phyloP scores from a whole-genome alignment of 2,888 invertebrate species.

The Eupithecia dodoneata region DNA sequence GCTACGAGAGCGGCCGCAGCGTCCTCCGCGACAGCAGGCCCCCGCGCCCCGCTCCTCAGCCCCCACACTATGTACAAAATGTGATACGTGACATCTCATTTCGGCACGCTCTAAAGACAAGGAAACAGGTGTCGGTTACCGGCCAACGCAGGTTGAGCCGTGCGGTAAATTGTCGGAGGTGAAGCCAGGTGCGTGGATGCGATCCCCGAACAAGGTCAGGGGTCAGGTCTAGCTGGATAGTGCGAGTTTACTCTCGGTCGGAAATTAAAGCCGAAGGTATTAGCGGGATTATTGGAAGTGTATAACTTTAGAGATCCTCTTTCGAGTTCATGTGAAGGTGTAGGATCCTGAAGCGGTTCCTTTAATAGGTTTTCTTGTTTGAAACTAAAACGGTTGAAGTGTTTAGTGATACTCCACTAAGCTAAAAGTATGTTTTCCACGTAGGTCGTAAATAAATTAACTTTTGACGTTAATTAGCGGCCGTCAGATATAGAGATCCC shows the following conservation, averaged over 20 bases:
- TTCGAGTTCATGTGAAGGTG: conserved; percentile 20
- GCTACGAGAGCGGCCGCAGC: background rate
- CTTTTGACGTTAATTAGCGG: background rate
- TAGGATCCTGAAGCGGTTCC: background rate
- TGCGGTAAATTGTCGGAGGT: conserved; percentile 20
- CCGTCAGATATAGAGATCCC: background rate
- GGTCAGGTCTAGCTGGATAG: conserved; percentile 54
- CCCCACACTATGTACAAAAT: background rate
- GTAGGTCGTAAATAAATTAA: background rate
- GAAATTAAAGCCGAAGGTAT: conserved; percentile 59
- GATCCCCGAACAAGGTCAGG: conserved; percentile 41
- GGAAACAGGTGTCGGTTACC: conserved; percentile 57
- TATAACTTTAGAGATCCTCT: conserved; percentile 55
- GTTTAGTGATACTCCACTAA: background rate
- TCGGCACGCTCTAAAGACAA: conserved; percentile 50
- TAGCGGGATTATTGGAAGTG: conserved; percentile 65
- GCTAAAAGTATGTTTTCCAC: background rate
- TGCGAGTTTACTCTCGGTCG: conserved; percentile 57
- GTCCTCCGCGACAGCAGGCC: background rate
- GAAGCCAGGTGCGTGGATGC: background rate
- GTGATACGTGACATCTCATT: conserved; percentile 37
- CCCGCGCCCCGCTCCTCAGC: background rate
- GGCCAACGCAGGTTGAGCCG: conserved; percentile 51
- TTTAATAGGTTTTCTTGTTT: conserved; percentile 8
- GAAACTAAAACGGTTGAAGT: background rate